A percentile compares a stretch with the other conserved stretches of the same genome.
Conservation (phyloP, 1,140 invertebrate genomes). For the Ostrea denselamellosa region DNA sequence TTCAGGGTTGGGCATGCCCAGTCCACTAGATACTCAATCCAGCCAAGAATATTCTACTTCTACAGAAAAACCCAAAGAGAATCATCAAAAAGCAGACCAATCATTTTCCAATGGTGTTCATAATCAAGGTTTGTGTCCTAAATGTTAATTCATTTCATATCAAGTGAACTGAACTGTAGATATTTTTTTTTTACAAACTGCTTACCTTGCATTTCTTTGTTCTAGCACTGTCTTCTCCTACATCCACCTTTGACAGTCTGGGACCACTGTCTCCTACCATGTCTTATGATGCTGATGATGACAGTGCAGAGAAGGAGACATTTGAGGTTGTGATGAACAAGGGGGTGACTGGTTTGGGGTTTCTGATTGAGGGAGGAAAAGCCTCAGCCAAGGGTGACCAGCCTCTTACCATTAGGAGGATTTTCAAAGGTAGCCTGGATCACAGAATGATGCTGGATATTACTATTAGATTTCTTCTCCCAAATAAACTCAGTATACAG, state of each 20-base stretch:
- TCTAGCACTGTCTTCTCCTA: neutral
- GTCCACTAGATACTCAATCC: neutral
- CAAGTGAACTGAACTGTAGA: neutral
- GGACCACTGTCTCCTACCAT: neutral
- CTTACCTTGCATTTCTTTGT: neutral
- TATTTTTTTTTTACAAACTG: neutral
- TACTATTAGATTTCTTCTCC: too few species aligned
- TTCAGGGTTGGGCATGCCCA: neutral
- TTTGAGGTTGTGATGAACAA: slow-evolving; percentile 81
- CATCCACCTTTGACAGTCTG: neutral
- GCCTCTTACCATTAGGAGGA: slow-evolving; percentile 92
- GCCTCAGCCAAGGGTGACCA: slow-evolving; percentile 92
- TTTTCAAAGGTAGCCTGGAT: slow-evolving; percentile 88
- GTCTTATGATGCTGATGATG: slow-evolving; percentile 27
- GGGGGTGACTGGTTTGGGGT: slow-evolving; percentile 92
- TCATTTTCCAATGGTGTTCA: neutral
- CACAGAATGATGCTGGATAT: too few species aligned
- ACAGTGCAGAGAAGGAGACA: slow-evolving; percentile 30
- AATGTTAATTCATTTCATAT: neutral
- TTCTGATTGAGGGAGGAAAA: slow-evolving; percentile 94
- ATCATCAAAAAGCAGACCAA: neutral
- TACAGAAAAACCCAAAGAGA: neutral
- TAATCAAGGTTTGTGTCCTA: slow-evolving; percentile 12
- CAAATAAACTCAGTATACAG: too few species aligned
- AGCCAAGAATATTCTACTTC: neutral